Evolutionary conservation across 30 jellyfish, hydroid and myxozoan genomes (phyloP).

Genomic region (Aurelia aurita): DNA sequence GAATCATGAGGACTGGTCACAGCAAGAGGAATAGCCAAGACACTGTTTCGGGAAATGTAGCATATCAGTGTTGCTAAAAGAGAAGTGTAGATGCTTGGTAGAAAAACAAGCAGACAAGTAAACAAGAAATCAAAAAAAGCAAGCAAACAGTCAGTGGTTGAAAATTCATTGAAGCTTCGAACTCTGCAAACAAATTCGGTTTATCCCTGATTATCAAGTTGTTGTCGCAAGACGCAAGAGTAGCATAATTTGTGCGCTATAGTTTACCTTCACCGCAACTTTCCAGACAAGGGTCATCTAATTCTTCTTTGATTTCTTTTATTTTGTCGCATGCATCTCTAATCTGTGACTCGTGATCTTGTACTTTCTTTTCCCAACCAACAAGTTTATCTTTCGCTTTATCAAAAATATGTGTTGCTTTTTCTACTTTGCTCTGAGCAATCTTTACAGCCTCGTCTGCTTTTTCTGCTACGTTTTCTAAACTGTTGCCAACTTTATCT

Average conservation of each 20-base stretch:
- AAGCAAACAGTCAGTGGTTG: background rate
- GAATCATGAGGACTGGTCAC: no score
- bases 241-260: no score
- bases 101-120: background rate
- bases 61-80: no score
- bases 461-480: slow-evolving; percentile 61
- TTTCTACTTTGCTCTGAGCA: slow-evolving; percentile 26
- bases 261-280: slow-evolving; percentile 70
- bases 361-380: slow-evolving; percentile 59
- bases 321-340: slow-evolving; percentile 61
- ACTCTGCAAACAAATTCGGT: no score
- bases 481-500: slow-evolving; percentile 52
- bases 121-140: background rate
- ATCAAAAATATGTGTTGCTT: slow-evolving; percentile 44
- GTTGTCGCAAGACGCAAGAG: no score
- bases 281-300: slow-evolving; percentile 69
- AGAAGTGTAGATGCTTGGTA: no score
- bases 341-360: slow-evolving; percentile 58
- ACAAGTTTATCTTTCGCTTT: slow-evolving; percentile 36
- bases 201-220: no score
- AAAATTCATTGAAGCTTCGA: no score
- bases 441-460: slow-evolving; percentile 63
- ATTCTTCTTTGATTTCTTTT: slow-evolving; percentile 48
- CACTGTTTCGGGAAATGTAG: no score
- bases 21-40: no score